phyloP scores from a whole-genome alignment of 64 coral and sea anemone genomes.

The Catalaphyllia jardinei region DNA sequence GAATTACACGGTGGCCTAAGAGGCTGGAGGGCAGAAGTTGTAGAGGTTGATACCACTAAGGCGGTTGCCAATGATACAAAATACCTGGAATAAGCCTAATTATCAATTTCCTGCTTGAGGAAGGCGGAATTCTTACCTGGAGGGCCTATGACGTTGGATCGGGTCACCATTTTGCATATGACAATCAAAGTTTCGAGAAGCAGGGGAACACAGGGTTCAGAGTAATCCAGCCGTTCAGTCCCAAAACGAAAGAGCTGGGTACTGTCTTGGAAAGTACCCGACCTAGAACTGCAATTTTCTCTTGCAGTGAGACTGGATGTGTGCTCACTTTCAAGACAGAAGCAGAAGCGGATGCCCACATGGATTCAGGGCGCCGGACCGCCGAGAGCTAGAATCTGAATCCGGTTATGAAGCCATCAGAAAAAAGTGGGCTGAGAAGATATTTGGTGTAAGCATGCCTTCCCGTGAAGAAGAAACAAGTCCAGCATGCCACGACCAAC shows the following conservation, averaged over 20 bases:
- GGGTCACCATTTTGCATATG: not conserved
- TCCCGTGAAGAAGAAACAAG: not conserved
- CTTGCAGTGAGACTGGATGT: slow-evolving; percentile 43
- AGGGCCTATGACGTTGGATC: slow-evolving; percentile 45
- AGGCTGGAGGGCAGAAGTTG: no score
- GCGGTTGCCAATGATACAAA: no score
- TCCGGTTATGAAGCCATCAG: slow-evolving; percentile 40
- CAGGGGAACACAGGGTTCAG: slow-evolving; percentile 35
- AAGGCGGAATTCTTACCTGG: not conserved
- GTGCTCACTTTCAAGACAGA: slow-evolving; percentile 55
- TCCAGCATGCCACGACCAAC: not conserved
- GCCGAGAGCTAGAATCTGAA: slow-evolving; percentile 34
- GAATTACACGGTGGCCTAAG: no score
- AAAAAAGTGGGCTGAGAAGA: slow-evolving; percentile 52
- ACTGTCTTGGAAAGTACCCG: no score
- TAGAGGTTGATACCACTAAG: no score
- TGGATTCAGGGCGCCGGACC: slow-evolving; percentile 47
- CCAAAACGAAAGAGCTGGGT: slow-evolving; percentile 3
- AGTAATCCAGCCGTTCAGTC: slow-evolving; percentile 47
- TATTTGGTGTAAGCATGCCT: slow-evolving; percentile 15
- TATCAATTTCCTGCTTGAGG: no score
- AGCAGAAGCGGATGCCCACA: slow-evolving; percentile 42
- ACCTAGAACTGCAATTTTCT: not conserved
- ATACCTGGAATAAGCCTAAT: no score
- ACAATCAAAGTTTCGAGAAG: not conserved